Evolutionary conservation across 2,113 vertebrate genomes (phyloP), one percentile per base, ranked within the genome.

Genomic region (Nesogale talazaci): DNA sequence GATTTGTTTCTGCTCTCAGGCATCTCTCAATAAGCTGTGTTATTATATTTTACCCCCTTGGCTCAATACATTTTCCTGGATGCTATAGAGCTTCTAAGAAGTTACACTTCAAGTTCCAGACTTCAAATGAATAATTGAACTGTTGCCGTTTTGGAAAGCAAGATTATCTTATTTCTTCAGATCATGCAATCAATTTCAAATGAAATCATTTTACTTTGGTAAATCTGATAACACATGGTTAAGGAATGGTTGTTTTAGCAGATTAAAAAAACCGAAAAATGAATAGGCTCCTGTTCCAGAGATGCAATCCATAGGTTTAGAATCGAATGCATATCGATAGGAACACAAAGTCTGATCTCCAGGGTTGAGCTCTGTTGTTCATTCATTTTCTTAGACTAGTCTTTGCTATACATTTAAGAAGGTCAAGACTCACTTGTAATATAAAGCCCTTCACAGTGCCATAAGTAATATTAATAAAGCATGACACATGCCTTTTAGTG

Each of bases 401-500:
- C 34, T 90, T 3, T 40, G 27, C 29, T 83, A 57, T 83, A 80
- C 81, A 65, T 57, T 89, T 77, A 92, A 70, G 38, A 81, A 91
- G 15, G 88, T 75, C 81, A 95, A 79, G 59, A 57, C 16, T 83
- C 91, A 72, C 75, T 23, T 63, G 11, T 6, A 77, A 15, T 69
- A 31, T 31, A 70, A 88, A 86, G 29, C 72, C 34, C 36, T 83
- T 86, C 31, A 56, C 42, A 72, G 72, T 31, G 69, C 72, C 74
- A 59, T 9, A 17, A 91, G 80, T 46, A 90, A 69, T 27, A 78
- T 61, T 82, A 94, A 70, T 75, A 86, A 95, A 89, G 25, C 34
- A 89, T 59, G 61, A 82, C 65, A 74, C 72, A 69, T 76, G 46
- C 38, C 65, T 59, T 86, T 17, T 20, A 83, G 42, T 82, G 7